Percentiles rank a stretch among this genome's conserved stretches.
Evolutionary conservation across 2,888 invertebrate genomes (phyloP).

Genomic region (Aplocera efformata): DNA sequence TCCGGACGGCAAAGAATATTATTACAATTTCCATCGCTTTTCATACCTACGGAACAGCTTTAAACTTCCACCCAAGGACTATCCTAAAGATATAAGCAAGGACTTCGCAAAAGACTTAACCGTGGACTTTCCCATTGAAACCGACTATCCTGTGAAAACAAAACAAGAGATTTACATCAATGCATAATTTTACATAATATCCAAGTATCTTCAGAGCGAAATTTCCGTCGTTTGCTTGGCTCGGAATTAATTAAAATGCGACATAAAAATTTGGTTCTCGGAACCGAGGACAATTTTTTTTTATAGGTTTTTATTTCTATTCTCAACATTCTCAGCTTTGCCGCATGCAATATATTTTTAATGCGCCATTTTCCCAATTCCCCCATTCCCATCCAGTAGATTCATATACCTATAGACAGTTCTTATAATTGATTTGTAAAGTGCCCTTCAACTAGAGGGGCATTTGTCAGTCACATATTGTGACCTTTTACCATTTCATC

Average conservation of each 20-base stretch:
- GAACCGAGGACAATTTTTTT: conserved; percentile 10
- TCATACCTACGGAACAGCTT: conserved; percentile 65
- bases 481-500: no score
- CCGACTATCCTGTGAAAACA: conserved; percentile 16
- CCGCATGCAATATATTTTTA: no score
- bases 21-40: conserved; percentile 72
- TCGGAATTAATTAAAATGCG: conserved; percentile 1
- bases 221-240: neutral
- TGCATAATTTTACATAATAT: conserved; percentile 38
- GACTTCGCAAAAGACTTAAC: conserved; percentile 15
- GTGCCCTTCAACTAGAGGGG: no score
- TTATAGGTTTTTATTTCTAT: no score
- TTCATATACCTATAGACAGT: no score
- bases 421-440: no score
- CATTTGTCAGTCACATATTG: no score
- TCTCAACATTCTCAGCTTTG: no score
- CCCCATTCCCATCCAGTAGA: no score
- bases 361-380: no score
- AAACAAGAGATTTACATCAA: conserved; percentile 66
- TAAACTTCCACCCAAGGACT: conserved; percentile 69
- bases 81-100: conserved; percentile 34
- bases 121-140: conserved; percentile 15
- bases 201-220: neutral
- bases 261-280: conserved; percentile 5
- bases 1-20: conserved; percentile 72